Evolutionary conservation across 2,888 invertebrate genomes (phyloP).

Genomic region (Microplitis deprimator): DNA sequence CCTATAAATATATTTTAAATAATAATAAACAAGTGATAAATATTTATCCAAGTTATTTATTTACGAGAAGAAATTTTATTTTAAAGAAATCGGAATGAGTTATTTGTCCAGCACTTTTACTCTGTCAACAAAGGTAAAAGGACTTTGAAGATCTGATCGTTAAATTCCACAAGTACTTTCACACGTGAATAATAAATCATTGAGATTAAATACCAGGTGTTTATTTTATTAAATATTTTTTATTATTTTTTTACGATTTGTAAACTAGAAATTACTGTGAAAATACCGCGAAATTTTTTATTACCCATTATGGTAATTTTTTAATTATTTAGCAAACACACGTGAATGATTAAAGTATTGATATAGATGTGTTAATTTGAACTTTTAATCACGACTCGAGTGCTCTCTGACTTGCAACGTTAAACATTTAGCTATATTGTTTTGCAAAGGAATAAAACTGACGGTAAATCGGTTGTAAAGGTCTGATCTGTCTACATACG

Average conservation of each 20-base stretch:
- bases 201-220: constrained; percentile 19
- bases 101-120: constrained; percentile 36
- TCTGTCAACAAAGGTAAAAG: constrained; percentile 61
- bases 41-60: background rate
- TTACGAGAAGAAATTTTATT: constrained; percentile 35
- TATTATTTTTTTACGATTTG: too few relatives aligned
- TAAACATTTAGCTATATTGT: constrained; percentile 16
- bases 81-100: constrained; percentile 21
- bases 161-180: constrained; percentile 68
- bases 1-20: constrained; percentile 73
- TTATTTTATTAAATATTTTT: constrained; percentile 52
- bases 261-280: background rate
- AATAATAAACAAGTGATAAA: background rate
- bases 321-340: too few relatives aligned
- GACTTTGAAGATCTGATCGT: constrained; percentile 58
- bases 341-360: too few relatives aligned
- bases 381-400: background rate
- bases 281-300: too few relatives aligned
- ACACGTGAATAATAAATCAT: constrained; percentile 69
- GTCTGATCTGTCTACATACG: constrained; percentile 22
- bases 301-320: too few relatives aligned
- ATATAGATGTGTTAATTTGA: constrained; percentile 7
- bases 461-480: constrained; percentile 20
- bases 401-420: background rate
- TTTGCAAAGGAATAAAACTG: constrained; percentile 7